Percentiles rank a stretch among this genome's conserved stretches.
These are phyloP conservation scores for Agrilus planipennis DNA, from an alignment of 1,140 invertebrate genomes.

Conservation along the genomic window DNA sequence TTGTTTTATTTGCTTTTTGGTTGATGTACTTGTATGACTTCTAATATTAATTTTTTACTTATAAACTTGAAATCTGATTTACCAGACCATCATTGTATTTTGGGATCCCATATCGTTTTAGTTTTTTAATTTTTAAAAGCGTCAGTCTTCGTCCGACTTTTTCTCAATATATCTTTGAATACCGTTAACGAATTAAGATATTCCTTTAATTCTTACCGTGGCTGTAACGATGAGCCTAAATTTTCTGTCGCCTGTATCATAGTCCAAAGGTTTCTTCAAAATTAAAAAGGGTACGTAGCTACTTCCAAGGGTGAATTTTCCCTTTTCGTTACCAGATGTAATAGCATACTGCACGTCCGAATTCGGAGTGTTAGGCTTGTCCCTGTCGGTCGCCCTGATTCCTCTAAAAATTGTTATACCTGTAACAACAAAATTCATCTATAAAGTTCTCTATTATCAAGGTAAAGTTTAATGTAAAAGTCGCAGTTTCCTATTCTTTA, in stretches of 20 bases:
- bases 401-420: conserved; percentile 70
- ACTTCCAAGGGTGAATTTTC: conserved; percentile 66
- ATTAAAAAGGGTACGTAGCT: conserved; percentile 62
- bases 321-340: conserved; percentile 58
- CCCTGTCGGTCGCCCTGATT: conserved; percentile 65
- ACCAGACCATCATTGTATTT: too few species aligned
- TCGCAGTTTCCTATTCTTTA: background rate
- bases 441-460: too few species aligned
- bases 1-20: too few species aligned
- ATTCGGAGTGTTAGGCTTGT: conserved; percentile 81
- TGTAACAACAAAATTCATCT: conserved; percentile 34
- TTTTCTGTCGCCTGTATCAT: conserved; percentile 62
- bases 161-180: too few species aligned
- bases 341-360: conserved; percentile 78
- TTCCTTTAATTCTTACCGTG: conserved; percentile 53
- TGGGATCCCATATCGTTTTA: too few species aligned
- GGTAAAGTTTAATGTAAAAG: too few species aligned
- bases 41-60: too few species aligned
- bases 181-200: too few species aligned
- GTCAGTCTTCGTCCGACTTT: too few species aligned
- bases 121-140: too few species aligned
- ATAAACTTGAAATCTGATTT: too few species aligned
- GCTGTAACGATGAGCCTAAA: conserved; percentile 66
- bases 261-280: conserved; percentile 62
- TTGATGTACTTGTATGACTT: too few species aligned